Evolutionary conservation across 30 jellyfish, hydroid and myxozoan genomes (phyloP).

Genomic region (Hydractinia symbiolongicarpus): DNA sequence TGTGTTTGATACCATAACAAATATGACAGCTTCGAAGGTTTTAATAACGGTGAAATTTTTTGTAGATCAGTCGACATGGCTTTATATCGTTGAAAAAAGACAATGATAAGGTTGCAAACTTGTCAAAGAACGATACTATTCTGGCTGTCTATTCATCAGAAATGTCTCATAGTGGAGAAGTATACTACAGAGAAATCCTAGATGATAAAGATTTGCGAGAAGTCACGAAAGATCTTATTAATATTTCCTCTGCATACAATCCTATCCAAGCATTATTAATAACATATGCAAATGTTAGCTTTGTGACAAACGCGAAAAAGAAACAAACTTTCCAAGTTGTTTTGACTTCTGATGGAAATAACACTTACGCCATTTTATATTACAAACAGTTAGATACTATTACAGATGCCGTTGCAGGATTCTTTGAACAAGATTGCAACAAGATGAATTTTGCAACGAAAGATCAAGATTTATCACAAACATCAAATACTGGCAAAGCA

Average conservation of each 20-base stretch:
- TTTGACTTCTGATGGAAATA: not conserved
- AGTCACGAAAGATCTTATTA: not conserved
- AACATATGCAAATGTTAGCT: not conserved
- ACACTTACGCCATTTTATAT: slow-evolving; percentile 4
- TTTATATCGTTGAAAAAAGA: too few species aligned
- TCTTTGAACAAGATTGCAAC: not conserved
- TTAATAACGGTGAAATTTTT: too few species aligned
- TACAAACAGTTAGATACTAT: slow-evolving; percentile 7
- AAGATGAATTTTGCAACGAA: not conserved
- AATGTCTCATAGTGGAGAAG: not conserved
- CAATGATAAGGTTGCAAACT: not conserved
- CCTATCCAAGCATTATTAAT: not conserved
- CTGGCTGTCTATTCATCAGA: not conserved
- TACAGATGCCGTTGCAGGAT: not conserved
- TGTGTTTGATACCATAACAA: too few species aligned
- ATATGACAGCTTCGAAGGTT: too few species aligned
- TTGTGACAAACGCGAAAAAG: not conserved
- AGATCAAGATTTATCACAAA: not conserved
- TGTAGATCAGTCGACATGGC: too few species aligned
- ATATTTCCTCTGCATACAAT: not conserved
- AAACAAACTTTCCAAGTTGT: slow-evolving; percentile 2
- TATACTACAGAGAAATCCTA: slow-evolving; percentile 1
- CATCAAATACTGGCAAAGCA: not conserved
- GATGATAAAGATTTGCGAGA: not conserved
- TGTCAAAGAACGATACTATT: slow-evolving; percentile 4